Evolutionary conservation across 2,113 vertebrate species (phyloP).

Genomic region (Urocynchramus pylzowi): DNA sequence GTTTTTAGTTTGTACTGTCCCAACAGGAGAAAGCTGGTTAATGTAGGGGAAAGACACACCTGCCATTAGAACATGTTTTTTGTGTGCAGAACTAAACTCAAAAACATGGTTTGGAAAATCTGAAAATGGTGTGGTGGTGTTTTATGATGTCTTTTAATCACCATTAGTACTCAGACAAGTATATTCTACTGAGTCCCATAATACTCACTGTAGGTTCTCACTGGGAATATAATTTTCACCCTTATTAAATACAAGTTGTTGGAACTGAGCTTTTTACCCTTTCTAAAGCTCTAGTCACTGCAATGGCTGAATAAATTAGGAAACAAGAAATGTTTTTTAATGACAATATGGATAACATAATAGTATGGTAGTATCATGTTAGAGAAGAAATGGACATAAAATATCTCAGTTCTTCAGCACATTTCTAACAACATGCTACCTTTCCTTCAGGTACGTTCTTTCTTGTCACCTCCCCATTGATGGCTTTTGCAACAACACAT

Average conservation of each 20-base stretch:
- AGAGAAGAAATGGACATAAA: not conserved
- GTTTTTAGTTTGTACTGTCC: not conserved
- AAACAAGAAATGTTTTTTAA: not conserved
- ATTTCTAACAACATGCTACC: not conserved
- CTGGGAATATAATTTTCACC: not conserved
- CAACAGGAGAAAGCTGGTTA: not conserved
- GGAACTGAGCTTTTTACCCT: not conserved
- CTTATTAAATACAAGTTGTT: not conserved
- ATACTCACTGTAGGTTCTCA: not conserved
- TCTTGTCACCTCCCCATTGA: not conserved
- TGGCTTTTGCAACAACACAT: not conserved
- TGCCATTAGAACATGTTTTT: accelerated
- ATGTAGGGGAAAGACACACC: not conserved
- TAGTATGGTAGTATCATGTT: not conserved
- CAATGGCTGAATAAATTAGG: not conserved
- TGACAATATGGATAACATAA: not conserved
- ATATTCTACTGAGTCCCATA: not conserved
- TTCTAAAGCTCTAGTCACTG: not conserved
- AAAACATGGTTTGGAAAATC: not conserved
- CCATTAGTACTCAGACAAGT: not conserved
- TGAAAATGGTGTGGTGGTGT: not conserved
- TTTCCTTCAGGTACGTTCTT: not conserved
- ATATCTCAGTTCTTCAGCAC: not conserved
- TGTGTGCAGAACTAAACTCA: not conserved
- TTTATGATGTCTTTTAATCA: not conserved